These are phyloP conservation scores for Coelopa pilipes DNA, from an alignment of 2,888 invertebrate species.

Conservation along the genomic window DNA sequence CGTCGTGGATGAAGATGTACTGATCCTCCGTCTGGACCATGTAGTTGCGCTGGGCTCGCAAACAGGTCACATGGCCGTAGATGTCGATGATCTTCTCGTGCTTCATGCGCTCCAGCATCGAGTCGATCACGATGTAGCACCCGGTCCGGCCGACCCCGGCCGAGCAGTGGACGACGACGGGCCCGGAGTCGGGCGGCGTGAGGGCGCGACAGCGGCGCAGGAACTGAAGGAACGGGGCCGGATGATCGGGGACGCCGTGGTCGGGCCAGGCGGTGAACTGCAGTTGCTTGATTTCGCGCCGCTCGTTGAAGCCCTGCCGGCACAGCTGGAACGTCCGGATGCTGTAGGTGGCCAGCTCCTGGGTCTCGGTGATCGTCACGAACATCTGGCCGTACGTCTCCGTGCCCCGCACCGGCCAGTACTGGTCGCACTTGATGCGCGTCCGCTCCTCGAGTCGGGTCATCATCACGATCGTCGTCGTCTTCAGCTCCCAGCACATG, in stretches of 20 bases:
- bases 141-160: slow-evolving; percentile 94
- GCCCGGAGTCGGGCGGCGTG: slow-evolving; percentile 93
- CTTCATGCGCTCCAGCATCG: slow-evolving; percentile 96
- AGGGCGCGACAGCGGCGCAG: slow-evolving; percentile 90
- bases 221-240: slow-evolving; percentile 98
- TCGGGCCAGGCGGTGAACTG: slow-evolving; percentile 99
- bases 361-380: slow-evolving; percentile 92
- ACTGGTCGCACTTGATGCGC: slow-evolving; percentile 96
- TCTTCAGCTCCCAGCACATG: slow-evolving; percentile 98
- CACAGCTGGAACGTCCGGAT: slow-evolving; percentile 95
- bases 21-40: slow-evolving; percentile 99
- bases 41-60: slow-evolving; percentile 97
- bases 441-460: slow-evolving; percentile 97
- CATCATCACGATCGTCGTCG: slow-evolving; percentile 98
- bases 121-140: slow-evolving; percentile 98
- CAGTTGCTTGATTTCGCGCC: slow-evolving; percentile 94
- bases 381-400: slow-evolving; percentile 96
- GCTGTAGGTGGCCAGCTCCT: slow-evolving; percentile 97
- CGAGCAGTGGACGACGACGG: slow-evolving; percentile 94
- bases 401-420: slow-evolving; percentile 96
- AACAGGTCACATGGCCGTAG: slow-evolving; percentile 97
- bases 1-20: slow-evolving; percentile 99
- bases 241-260: slow-evolving; percentile 98
- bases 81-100: slow-evolving; percentile 99
- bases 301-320: slow-evolving; percentile 81